Base-by-base conservation (phyloP, 1,140 invertebrate genomes). In the Tribolium madens region DNA sequence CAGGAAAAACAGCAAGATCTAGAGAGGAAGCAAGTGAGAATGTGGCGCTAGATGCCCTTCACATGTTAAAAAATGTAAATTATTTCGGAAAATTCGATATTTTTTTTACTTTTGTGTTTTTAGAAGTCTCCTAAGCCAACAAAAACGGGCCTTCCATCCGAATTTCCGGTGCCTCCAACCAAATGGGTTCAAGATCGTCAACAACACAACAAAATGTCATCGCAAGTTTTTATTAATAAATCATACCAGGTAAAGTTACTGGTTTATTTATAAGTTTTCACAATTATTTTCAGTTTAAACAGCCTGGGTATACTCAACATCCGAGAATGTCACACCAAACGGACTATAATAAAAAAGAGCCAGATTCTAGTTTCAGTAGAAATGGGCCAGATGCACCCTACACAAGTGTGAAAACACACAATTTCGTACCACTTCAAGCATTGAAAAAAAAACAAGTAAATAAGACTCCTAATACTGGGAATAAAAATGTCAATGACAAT, bases 21-120 rank as follows among this genome's bases (percentile, higher is more conserved):
- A 83, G 84, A n/a, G 82, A 83, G 60, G 79, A 86, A 70, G 88
- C 88, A 5, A 83, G 84, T 26, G 87, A 88, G 77, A 87, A 77
- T 75, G 87, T 83, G 2, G 87, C 88, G 0, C 82, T 84, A 50
- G 84, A 84, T 70, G 85, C 85, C 3, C 86, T 85, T 18, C 4
- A 78, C 6, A 75, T 78, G 36, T 70, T 84, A 12, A 33, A 46
- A 26, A 21, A 14, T 70, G 14, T 48, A 21, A 21, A 14, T 21
- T 26, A 73, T 36, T 13, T 57, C 14, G 6, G 21, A 17, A 46
- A 53, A 48, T 21, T 0, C 18, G 12, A 50, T 31, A 31, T 31
- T 3, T 31, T 3, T 3, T 3, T 31, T 3, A 21, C 33, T 75
- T 47, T 53, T 31, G 7, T 33, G 48, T 74, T 70, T 17, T 18